Base-by-base conservation (phyloP, 2,113 vertebrate species). In the Stegastes partitus region DNA sequence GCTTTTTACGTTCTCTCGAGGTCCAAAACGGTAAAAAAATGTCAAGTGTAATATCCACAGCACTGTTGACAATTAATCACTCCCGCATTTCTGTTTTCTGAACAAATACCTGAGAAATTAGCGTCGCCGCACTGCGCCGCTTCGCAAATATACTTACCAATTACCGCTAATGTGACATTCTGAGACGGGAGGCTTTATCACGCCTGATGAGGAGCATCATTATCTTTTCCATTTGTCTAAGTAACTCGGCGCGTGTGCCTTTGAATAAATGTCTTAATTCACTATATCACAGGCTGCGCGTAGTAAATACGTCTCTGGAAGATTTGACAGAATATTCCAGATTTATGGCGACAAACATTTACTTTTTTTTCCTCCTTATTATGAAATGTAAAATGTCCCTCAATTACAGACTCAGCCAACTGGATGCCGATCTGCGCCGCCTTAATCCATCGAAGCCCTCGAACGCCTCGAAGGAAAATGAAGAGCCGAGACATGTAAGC, bases 371-470 rank as follows among this genome's bases (percentile, higher is more conserved):
- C 28, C 22, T 54, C 57, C 62, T 73, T 69, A 80, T 69, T 67
- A 85, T 55, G 39, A 55, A 73, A 80, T 69, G 63, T 55, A 28
- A 64, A 73, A 80, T 73, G 63, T 57, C 58, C 55, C 59, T 76
- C 68, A 79, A 69, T 84, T 76, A 82, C 53, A 55, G 67, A 49
- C 51, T 44, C 21, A 34, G 65, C 44, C 75, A 54, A 85, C 77
- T 83, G 80, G 65, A 74, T 74, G 76, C 49, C 19, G 51, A 78
- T 81, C 66, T 81, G 83, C 37, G 78, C 53, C 12, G 64, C 71
- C 68, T 83, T 83, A 79, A 83, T 84, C 74, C 80, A 70, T 70
- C 55, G 67, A 59, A 77, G 59, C 80, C 74, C 31, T 63, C 2
- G 0, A 58, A 69, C n/a, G 65, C 68, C 55, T 69, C 7, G 11